Evolutionary conservation across 2,888 invertebrate species (phyloP), one percentile per base, ranked within the genome.

Genomic region (Myathropa florea): DNA sequence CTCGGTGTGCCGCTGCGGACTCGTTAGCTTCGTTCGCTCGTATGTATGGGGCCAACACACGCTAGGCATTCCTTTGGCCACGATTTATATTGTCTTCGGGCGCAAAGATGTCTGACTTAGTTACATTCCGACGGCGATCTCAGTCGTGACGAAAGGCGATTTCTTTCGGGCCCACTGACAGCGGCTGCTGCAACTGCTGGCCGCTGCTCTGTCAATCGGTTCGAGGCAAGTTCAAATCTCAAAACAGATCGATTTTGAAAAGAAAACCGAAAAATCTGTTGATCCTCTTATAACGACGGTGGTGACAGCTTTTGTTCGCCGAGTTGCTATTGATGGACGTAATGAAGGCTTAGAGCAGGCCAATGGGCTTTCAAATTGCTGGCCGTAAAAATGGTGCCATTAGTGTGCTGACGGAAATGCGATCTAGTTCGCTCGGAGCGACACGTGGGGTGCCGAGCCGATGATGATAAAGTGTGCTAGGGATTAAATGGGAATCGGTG

Each of bases 241-340:
- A 33, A 53, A 46, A 75, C 36, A 24, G 75, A 65, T 36, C 39
- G 79, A 64, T 63, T 78, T 78, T 46, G 28, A 23, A 24, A 59
- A 46, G 46, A 46, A 46, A 46, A 46, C 18, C 18, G 18, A 18
- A 57, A 28, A 46, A 14, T 59, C 10, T 53, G 68, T 81, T 67
- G 81, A 55, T 85, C 46, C 23, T 65, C 24, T 76, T 61, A 60
- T 77, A 85, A 71, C 68, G 63, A 70, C 57, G 67, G 61, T 77
- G 76, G 67, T 72, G 81, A 76, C 84, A 76, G 84, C 72, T 81
- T 80, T 53, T 55, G 65, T 60, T 75, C 64, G 65, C 24, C 26
- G 14, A 3, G 4, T 39, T n/a, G 36, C 77, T 71, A 46, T 85
- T 72, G 71, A 77, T 85, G 61, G 55, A 63, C 65, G 55, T 80